Conservation (phyloP, 2,797 vertebrate genomes). For the Muscicapa comitata region DNA sequence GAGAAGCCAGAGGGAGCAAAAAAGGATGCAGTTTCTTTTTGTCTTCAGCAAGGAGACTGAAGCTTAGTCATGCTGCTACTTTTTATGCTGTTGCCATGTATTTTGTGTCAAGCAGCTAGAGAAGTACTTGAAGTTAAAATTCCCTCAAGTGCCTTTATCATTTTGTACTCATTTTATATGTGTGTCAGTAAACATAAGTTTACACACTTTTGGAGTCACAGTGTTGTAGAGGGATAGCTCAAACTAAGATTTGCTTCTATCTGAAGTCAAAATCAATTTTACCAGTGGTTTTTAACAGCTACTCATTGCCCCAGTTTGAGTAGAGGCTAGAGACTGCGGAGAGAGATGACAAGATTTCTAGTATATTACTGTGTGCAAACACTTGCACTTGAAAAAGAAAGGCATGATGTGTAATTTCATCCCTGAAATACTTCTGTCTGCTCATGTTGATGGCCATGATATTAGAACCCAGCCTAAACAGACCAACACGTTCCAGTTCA, state of each 20-base stretch:
- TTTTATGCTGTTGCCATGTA: neutral
- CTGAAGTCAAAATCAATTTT: neutral
- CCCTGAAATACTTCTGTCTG: neutral
- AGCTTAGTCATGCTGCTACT: neutral
- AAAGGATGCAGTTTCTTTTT: neutral
- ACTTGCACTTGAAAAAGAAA: neutral
- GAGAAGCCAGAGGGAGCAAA: neutral
- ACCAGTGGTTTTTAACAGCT: neutral
- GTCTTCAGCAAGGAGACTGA: neutral
- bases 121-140: neutral
- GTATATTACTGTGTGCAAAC: neutral
- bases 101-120: neutral
- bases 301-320: neutral
- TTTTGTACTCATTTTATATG: neutral
- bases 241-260: neutral
- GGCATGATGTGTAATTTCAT: neutral
- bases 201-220: neutral
- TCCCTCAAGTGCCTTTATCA: neutral
- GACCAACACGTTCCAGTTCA: neutral
- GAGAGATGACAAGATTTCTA: neutral
- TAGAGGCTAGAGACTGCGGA: neutral
- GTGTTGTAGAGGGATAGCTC: neutral
- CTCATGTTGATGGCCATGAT: neutral
- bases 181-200: neutral
- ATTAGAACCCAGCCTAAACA: neutral